Conservation (phyloP, 2,113 vertebrate genomes). For the Lipotes vexillifer region DNA sequence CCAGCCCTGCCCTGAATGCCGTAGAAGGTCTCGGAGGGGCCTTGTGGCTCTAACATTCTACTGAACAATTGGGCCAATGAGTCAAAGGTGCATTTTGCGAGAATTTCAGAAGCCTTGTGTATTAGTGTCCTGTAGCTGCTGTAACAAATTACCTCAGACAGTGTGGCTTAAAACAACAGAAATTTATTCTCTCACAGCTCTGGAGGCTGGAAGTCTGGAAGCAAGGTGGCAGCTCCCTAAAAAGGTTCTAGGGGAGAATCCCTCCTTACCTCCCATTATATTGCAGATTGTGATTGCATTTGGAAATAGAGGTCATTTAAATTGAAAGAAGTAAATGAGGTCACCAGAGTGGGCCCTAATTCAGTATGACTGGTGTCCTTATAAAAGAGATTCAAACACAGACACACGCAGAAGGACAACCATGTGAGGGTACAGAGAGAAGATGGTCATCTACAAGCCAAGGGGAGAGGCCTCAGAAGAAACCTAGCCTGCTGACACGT, state of each 20-base stretch:
- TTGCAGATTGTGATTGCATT: no score
- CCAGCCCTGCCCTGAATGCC: no score
- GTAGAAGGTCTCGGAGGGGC: not conserved
- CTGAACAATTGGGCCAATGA: not conserved
- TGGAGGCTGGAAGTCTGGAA: not conserved
- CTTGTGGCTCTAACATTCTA: no score
- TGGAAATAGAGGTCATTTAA: no score
- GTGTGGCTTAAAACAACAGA: not conserved
- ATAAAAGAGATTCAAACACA: not conserved
- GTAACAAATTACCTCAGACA: not conserved
- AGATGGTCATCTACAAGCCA: not conserved
- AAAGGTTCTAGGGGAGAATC: not conserved
- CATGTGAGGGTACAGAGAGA: not conserved
- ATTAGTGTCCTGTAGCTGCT: not conserved
- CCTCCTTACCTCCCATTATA: no score
- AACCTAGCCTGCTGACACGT: not conserved
- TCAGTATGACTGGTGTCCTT: not conserved
- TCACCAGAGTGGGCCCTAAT: not conserved
- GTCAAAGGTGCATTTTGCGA: not conserved
- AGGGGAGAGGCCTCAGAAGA: not conserved
- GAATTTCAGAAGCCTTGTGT: not conserved
- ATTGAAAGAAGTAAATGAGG: not conserved
- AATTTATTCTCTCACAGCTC: not conserved
- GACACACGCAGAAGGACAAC: not conserved
- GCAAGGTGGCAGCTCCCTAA: not conserved